Evolutionary conservation across 2,888 invertebrate species (phyloP).

Genomic region (Gymnocheta viridis): DNA sequence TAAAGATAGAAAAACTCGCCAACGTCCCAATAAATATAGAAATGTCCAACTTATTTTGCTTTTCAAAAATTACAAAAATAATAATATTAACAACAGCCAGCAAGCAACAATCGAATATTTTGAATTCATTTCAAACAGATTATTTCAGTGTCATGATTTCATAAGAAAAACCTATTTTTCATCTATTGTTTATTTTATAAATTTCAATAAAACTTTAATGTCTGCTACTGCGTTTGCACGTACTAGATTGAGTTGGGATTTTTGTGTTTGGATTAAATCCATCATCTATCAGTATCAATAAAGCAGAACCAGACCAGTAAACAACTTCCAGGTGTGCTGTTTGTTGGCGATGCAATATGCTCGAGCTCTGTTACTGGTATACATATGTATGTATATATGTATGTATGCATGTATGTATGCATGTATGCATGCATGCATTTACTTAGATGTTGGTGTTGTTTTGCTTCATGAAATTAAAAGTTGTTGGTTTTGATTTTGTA

Average conservation of each 20-base stretch:
- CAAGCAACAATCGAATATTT: slow-evolving; percentile 39
- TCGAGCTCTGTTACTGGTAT: too few relatives aligned
- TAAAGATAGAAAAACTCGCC: too few relatives aligned
- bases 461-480: slow-evolving; percentile 15
- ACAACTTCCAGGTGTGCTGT: not conserved
- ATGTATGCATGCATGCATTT: too few relatives aligned
- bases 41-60: too few relatives aligned
- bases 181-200: not conserved
- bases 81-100: too few relatives aligned
- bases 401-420: too few relatives aligned
- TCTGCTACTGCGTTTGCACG: slow-evolving; percentile 10
- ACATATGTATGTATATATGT: too few relatives aligned
- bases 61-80: too few relatives aligned
- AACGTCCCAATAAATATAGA: too few relatives aligned
- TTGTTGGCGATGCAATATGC: not conserved
- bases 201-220: slow-evolving; percentile 3
- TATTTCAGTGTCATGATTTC: slow-evolving; percentile 60
- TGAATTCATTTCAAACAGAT: slow-evolving; percentile 47
- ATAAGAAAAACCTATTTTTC: slow-evolving; percentile 1
- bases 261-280: not conserved
- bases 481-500: slow-evolving; percentile 12
- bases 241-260: not conserved
- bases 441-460: not conserved
- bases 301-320: not conserved
- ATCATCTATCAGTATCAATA: not conserved